phyloP scores from a whole-genome alignment of 2,888 invertebrate genomes.

The Tachystola acroxantha region DNA sequence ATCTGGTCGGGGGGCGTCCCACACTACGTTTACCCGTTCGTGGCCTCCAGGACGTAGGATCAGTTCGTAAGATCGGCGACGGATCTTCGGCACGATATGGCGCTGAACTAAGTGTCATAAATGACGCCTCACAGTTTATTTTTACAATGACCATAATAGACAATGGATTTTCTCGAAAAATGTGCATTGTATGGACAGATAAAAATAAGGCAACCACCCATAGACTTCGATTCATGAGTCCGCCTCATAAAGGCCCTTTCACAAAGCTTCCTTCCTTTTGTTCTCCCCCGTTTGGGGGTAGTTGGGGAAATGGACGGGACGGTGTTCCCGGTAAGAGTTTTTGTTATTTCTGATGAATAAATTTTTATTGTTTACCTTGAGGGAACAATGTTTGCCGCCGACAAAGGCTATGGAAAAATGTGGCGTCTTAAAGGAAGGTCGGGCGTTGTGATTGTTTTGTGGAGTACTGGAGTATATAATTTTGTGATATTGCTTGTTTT shows the following conservation, averaged over 20 bases:
- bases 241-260: constrained; percentile 33
- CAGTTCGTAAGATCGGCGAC: too few relatives aligned
- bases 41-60: too few relatives aligned
- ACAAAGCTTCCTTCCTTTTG: constrained; percentile 53
- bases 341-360: constrained; percentile 55
- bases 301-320: constrained; percentile 40
- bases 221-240: constrained; percentile 28
- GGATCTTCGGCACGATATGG: too few relatives aligned
- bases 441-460: constrained; percentile 18
- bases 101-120: constrained; percentile 52
- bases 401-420: constrained; percentile 23
- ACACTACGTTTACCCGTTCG: too few relatives aligned
- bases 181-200: not conserved
- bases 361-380: constrained; percentile 43
- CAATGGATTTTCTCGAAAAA: constrained; percentile 9
- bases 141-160: constrained; percentile 34
- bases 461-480: constrained; percentile 13
- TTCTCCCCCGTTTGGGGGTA: constrained; percentile 37
- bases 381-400: constrained; percentile 33
- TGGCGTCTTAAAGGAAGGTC: constrained; percentile 9
- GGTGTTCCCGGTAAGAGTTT: constrained; percentile 50
- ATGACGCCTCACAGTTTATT: constrained; percentile 51
- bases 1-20: too few relatives aligned
- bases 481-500: constrained; percentile 5
- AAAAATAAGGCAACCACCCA: constrained; percentile 35